phyloP scores from a whole-genome alignment of 2,888 invertebrate species.

The Gymnoscelis rufifasciata region DNA sequence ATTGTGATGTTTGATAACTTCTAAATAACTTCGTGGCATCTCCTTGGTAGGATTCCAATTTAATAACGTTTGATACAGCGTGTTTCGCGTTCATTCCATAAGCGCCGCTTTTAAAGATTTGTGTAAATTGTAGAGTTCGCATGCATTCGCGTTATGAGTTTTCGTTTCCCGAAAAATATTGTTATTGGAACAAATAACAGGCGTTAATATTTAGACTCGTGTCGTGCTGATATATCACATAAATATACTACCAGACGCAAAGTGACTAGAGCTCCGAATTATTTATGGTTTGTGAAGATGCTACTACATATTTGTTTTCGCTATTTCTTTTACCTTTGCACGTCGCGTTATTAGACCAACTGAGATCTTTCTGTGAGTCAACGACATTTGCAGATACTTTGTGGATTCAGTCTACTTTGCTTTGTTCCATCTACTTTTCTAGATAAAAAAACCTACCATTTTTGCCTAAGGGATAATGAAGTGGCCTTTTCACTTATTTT shows the following conservation, averaged over 20 bases:
- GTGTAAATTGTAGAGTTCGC: constrained; percentile 12
- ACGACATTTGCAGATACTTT: constrained; percentile 38
- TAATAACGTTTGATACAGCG: constrained; percentile 7
- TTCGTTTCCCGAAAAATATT: constrained; percentile 29
- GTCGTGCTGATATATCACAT: constrained; percentile 36
- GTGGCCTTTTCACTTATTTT: no score
- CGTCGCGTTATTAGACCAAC: constrained; percentile 40
- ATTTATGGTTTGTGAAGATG: constrained; percentile 55
- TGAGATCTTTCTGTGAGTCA: constrained; percentile 39
- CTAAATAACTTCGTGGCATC: constrained; percentile 2
- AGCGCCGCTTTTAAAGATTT: constrained; percentile 10
- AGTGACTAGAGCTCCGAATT: constrained; percentile 42
- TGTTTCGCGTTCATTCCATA: constrained; percentile 6
- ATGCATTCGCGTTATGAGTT: constrained; percentile 25
- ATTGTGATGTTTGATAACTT: constrained; percentile 6
- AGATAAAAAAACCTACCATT: constrained; percentile 4
- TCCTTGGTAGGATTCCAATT: constrained; percentile 1
- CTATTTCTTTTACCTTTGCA: constrained; percentile 40
- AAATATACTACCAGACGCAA: constrained; percentile 47
- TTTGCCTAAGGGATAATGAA: no score
- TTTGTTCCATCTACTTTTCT: constrained; percentile 25
- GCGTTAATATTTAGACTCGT: constrained; percentile 39
- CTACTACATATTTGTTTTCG: constrained; percentile 53
- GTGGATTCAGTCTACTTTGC: constrained; percentile 29
- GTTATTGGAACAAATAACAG: constrained; percentile 23